Base-by-base conservation (phyloP, 2,797 vertebrate species). In the Poecile montanus region DNA sequence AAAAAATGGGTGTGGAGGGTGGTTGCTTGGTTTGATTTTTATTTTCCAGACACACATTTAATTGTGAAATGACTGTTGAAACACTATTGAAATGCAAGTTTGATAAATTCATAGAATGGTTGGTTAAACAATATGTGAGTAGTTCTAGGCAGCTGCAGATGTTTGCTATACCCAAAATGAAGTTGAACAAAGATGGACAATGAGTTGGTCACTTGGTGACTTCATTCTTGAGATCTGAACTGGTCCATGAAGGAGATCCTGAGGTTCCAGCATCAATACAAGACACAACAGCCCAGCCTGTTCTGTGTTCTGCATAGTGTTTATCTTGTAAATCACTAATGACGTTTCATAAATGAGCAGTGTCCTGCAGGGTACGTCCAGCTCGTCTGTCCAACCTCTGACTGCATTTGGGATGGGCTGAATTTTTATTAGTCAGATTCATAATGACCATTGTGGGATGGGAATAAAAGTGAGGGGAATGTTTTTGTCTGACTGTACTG, bases 231-330 rank as follows among this genome's bases (percentile, higher is more conserved):
- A 77, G 60, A 58, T 16, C 25, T 72, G 50, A 89, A 38, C 29
- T 23, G 34, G 8, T 42, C 71, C 0, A 0, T 19, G 29, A 70
- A 85, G 45, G 34, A 76, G 50, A 42, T 71, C 1, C 0, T 13
- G 15, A 70, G 20, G 76, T 82, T 47, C 21, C 32, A 44, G 21
- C 2, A 1, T 20, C 29, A 50, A 0, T 36, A 6, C 42, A 61
- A 58, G 58, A 54, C 7, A 26, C 25, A 12, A 0, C 0, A 7
- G 16, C 51, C 10, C 42, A 44, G 3, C 25, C 14, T 83, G 78
- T 45, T 82, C 36, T 85, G 25, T 78, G 20, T 54, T 13, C 34
- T 53, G 16, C 29, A 5, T 23, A 3, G 7, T 19, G 3, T 58
- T 75, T 19, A 2, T 47, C 45, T 34, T 30, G 5, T 42, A 27